Conservation (phyloP, 2,888 invertebrate species). For the Drosophila trichaetosa region DNA sequence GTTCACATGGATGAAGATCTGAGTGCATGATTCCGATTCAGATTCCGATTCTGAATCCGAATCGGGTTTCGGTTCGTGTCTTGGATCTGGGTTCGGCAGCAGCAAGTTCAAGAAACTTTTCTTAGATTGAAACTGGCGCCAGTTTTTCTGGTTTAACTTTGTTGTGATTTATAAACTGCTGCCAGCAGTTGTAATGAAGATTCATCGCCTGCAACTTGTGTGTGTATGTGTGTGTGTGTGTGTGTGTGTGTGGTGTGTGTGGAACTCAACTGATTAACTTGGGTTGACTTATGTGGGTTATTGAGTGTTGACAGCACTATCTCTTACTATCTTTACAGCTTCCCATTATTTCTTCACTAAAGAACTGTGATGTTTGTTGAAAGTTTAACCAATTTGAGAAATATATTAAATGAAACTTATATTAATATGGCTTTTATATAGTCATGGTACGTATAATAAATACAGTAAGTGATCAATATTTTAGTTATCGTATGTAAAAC, state of each 20-base stretch:
- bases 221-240: constrained; percentile 4
- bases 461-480: not conserved
- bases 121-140: constrained; percentile 52
- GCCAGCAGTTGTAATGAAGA: constrained; percentile 43
- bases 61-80: not conserved
- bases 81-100: not conserved
- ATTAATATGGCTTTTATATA: not conserved
- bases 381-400: not conserved
- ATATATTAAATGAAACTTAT: too few relatives aligned
- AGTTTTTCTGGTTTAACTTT: constrained; percentile 41
- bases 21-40: constrained; percentile 1
- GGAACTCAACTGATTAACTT: constrained; percentile 40
- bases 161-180: constrained; percentile 50
- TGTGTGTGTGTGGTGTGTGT: not conserved
- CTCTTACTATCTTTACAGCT: not conserved
- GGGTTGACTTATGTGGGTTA: constrained; percentile 47
- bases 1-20: constrained; percentile 16
- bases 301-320: constrained; percentile 27
- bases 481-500: not conserved
- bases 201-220: constrained; percentile 33
- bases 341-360: not conserved
- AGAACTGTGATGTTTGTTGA: not conserved
- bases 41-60: not conserved
- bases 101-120: constrained; percentile 70
- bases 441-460: not conserved